Base-by-base conservation (phyloP, 2,113 vertebrate genomes). In the Megaceryle torquata region DNA sequence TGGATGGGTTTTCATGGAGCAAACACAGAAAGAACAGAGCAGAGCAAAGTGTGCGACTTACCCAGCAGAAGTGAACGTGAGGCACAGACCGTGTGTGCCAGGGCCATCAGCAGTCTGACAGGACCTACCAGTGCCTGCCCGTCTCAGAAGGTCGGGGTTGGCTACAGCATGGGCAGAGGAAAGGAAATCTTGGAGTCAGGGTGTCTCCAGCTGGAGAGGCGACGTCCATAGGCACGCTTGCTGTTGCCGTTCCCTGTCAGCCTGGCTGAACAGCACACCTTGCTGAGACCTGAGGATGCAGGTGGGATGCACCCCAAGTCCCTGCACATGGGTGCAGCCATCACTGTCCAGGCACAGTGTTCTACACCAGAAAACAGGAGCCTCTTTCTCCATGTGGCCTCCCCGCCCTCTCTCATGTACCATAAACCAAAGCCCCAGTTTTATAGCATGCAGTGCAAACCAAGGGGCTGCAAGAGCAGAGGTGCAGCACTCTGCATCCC, bases 191-290 rank as follows among this genome's bases (percentile, higher is more conserved):
- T 29, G 18, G 60, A 26, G n/a, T 6, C 12, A 1, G 13, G 7
- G 31, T 28, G 39, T 8, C 72, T 56, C 10, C 31, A 5, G 54
- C 54, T 10, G 28, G 9, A 37, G 29, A 71, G 67, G n/a, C 57
- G 67, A 33, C 11, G 39, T 53, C 68, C 6, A 0, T 2, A 12
- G 0, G 3, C 13, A 5, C 4, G 1, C 5, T 4, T 3, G 37
- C 48, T 24, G 28, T 8, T 17, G 56, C 64, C 2, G 1, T 51
- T 54, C 9, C 80, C 51, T 4, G 37, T 44, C 7, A 82, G 29
- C 44, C 65, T 16, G 48, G 59, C 20, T 24, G 19, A 46, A 21
- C 9, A 7, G 37, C 46, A 26, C 4, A 3, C 24, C 24, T 28
- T 6, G 43, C 24, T 7, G 65, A 2, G 46, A 11, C 16, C 64